A percentile compares a stretch with the other conserved stretches of the same genome.
Conservation (phyloP, 2,113 vertebrate species). For the Ceuthmochares aereus region DNA sequence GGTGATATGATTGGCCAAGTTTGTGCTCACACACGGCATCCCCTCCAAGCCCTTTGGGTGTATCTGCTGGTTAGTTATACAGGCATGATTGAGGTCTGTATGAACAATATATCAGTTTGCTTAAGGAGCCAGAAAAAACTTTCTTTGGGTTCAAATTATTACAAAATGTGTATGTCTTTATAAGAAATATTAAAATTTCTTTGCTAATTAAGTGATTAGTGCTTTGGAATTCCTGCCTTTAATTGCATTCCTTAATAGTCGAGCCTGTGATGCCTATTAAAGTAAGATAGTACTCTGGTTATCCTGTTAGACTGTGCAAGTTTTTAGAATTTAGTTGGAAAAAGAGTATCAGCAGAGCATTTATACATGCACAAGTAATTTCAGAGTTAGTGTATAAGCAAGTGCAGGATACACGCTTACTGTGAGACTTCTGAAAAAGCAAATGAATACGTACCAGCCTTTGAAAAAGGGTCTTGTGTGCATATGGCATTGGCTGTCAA, state of each 20-base stretch:
- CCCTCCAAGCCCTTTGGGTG: neutral
- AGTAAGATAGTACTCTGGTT: neutral
- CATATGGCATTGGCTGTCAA: neutral
- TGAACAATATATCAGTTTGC: neutral
- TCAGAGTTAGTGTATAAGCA: neutral
- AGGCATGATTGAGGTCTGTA: accelerated
- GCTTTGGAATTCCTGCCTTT: neutral
- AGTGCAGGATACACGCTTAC: accelerated
- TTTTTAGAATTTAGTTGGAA: neutral
- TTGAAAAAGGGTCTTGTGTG: neutral
- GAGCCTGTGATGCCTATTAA: neutral
- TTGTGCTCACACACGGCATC: neutral
- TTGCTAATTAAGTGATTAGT: neutral
- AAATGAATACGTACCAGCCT: neutral
- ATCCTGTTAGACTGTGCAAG: neutral
- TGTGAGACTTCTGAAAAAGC: neutral
- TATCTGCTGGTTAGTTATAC: neutral
- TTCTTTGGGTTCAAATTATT: neutral
- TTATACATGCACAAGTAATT: neutral
- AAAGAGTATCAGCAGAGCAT: neutral
- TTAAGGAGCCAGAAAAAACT: neutral
- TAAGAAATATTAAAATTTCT: neutral
- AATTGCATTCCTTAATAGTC: neutral
- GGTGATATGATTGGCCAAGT: neutral
- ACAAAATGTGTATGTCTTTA: neutral